A percentile compares a stretch with the other conserved stretches of the same genome.
phyloP scores from a whole-genome alignment of 35 echinoderm and acorn worm species.

The Heliocidaris tuberculata region DNA sequence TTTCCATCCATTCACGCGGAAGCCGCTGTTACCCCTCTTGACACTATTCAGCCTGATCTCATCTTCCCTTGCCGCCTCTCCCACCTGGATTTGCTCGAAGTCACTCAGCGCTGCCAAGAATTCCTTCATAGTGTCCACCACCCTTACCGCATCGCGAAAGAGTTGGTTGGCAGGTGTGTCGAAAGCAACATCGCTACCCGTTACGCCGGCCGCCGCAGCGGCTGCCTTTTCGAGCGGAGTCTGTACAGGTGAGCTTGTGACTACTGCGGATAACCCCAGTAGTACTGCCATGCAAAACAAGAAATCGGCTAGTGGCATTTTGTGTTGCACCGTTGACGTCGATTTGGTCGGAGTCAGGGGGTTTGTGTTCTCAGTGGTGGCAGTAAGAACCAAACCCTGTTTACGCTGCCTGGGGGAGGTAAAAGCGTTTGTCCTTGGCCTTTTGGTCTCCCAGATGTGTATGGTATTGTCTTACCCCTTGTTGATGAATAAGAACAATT shows the following conservation, averaged over 20 bases:
- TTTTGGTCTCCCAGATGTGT: neutral
- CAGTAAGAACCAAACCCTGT: neutral
- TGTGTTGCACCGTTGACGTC: neutral
- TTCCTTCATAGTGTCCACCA: conserved; percentile 58
- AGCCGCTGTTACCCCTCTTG: conserved; percentile 56
- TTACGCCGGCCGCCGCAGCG: conserved; percentile 10
- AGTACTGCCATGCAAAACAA: conserved; percentile 39
- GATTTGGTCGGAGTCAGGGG: neutral
- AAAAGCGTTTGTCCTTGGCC: neutral
- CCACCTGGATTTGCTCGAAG: conserved; percentile 56
- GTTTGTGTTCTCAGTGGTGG: neutral
- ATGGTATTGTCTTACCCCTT: neutral
- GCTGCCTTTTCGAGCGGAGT: conserved; percentile 41
- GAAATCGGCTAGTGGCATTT: conserved; percentile 42
- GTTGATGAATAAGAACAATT: neutral
- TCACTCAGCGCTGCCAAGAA: conserved; percentile 57
- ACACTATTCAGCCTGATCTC: conserved; percentile 60
- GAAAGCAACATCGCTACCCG: neutral
- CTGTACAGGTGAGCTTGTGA: conserved; percentile 11
- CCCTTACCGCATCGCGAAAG: conserved; percentile 52
- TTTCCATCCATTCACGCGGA: conserved; percentile 53
- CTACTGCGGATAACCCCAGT: conserved; percentile 38
- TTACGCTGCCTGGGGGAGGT: neutral
- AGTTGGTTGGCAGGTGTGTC: conserved; percentile 48
- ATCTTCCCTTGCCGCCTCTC: conserved; percentile 41